Base-by-base conservation (phyloP, 2,797 vertebrate species). In the Pangasius sanitwongsei region DNA sequence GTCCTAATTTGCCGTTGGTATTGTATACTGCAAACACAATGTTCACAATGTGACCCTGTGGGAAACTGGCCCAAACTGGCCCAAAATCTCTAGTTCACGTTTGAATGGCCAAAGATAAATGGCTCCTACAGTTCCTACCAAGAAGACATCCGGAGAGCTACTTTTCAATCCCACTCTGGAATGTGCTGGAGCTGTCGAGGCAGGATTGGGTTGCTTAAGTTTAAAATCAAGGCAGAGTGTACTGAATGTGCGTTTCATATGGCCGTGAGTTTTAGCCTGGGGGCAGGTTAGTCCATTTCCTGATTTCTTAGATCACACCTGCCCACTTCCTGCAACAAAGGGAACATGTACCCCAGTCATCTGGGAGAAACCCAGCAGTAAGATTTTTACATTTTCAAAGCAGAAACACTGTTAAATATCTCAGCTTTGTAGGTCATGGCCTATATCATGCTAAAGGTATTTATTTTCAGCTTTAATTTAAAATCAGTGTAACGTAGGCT, bases 191-290 rank as follows among this genome's bases (percentile, higher is more conserved):
- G 90, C 88, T 91, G 89, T 91, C 83, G 41, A 37, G 83, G 82
- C 90, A 89, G 87, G 88, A 89, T 77, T 83, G 85, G 20, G 59
- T 87, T 89, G 87, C 88, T 86, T 91, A 87, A 87, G 86, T 89
- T 44, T 88, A 69, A 87, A 89, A 80, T 88, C 70, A 89, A 85
- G 78, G 41, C 59, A 78, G 74, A 50, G 85, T 78, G 44, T 55
- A 81, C 65, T 59, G 55, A 77, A 86, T 85, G 83, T n/a, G 82
- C n/a, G 4, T 77, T 77, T 75, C 34, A 78, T 87, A 65, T 6
- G 31, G 16, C 7, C 2, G 37, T 81, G 88, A 74, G 70, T 80
- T 81, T 20, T 23, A 37, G 59, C 91, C 86, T 44, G 13, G 18
- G 89, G 90, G 82, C 87, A 86, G 63, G 77, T 89, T 59, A 78